Base-by-base conservation (phyloP, 37 sponge, comb jelly and placozoan genomes). In the Hexactinellida sp. region DNA sequence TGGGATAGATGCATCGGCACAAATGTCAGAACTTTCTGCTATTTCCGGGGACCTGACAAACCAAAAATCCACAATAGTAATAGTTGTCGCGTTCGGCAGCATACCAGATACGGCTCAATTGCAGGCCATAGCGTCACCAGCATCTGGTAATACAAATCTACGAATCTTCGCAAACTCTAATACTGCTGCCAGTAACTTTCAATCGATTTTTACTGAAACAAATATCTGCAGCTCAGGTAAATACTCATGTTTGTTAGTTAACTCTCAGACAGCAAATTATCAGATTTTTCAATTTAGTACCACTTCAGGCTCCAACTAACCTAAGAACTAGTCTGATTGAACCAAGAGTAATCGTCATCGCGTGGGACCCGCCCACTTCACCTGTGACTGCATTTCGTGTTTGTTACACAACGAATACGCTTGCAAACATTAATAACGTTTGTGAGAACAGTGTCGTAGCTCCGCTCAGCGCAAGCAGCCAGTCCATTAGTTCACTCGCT, bases 311-410 rank as follows among this genome's bases (percentile, higher is more conserved):
- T 21, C 76, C 76, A 7, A 63, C 13, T 63, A n/a, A n/a, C 3
- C 30, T 28, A 63, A 5, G 28, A 25, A 23, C 34, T 63, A 28
- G 19, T 25, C 28, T 25, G 5, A 32, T 63, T n/a, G 76, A 63
- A n/a, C 13, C 76, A 25, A 63, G 28, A 63, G 5, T 1, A 63
- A 32, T 63, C 19, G 13, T 3, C 5, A 63, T 63, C 30, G 28
- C 3, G 21, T 63, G 76, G 76, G 13, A 7, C 5, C 76, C 13
- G 13, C 30, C 76, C 13, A 32, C 76, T 21, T 63, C 76, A 63
- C 76, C 76, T 63, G 76, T 63, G 3, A 63, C 76, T 32, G 76
- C 76, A n/a, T 63, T 25, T 63, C 76, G 76, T 63, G 76, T 63
- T 63, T 63, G 76, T n/a, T 63, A 63, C 30, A 25, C 76, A n/a